Base-by-base conservation (phyloP, 2,113 vertebrate genomes). In the Solea senegalensis region DNA sequence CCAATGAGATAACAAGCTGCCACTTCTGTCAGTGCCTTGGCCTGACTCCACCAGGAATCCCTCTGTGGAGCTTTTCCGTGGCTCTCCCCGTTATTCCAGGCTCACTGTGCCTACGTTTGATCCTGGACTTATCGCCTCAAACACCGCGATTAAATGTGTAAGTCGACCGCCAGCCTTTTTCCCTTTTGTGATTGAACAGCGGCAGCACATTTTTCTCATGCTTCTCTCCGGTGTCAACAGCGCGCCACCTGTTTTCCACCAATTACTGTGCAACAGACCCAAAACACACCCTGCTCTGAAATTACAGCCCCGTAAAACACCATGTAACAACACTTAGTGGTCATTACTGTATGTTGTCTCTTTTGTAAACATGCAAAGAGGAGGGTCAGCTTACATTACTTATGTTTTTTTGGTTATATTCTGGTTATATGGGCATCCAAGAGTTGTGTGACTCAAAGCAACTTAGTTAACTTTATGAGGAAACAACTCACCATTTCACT, bases 171-270 rank as follows among this genome's bases (percentile, higher is more conserved):
- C 80, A 58, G 84, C 67, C 73, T 85, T 83, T 83, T 80, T 68
- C 7, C 69, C 88, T 86, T 90, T 91, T 88, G 85, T 90, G 88
- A 86, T 83, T 83, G 79, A 65, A 78, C 53, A 69, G 88, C 86
- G 79, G 89, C 84, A 85, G 89, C 86, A 90, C 91, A 94, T 93
- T 92, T 93, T 92, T 92, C 88, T 87, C 80, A 91, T 93, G 90
- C 86, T 91, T 93, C 54, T 61, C 72, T 60, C 62, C 82, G 80
- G 79, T 87, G 87, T 92, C 89, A 92, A 92, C 90, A 91, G 65
- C 46, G 45, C 59, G 34, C 89, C 93, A 94, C 93, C 91, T 93
- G 93, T 88, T 93, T 91, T 81, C 83, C 88, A 85, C 85, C 84
- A 90, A 85, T 92, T 87, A 88, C 87, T 81, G 83, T 76, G 81